Evolutionary conservation across 2,888 invertebrate species (phyloP).

Genomic region (Agriopis leucophaearia): DNA sequence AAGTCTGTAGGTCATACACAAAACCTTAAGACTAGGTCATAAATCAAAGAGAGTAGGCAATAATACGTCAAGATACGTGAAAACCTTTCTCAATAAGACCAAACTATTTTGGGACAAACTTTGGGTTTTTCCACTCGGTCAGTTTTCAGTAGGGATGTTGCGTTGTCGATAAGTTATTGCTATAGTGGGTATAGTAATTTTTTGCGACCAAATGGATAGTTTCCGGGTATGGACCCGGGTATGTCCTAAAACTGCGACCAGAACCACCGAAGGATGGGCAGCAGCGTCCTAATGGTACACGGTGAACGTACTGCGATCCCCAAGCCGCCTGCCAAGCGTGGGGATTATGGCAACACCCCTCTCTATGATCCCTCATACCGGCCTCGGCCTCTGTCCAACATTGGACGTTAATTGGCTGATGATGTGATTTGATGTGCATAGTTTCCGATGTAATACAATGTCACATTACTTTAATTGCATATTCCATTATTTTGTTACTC

Average conservation of each 20-base stretch:
- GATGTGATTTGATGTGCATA: too few relatives aligned
- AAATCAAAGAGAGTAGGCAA: background rate
- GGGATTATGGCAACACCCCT: too few relatives aligned
- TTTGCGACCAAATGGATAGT: background rate
- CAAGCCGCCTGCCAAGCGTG: too few relatives aligned
- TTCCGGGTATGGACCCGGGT: too few relatives aligned
- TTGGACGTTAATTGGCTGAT: too few relatives aligned
- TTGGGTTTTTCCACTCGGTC: slow-evolving; percentile 3
- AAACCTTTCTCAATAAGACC: slow-evolving; percentile 2
- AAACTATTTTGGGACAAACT: slow-evolving; percentile 1
- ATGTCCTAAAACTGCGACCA: too few relatives aligned
- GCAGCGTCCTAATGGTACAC: too few relatives aligned
- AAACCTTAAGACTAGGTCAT: background rate
- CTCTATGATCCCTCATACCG: too few relatives aligned
- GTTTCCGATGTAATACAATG: background rate
- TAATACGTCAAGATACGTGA: background rate
- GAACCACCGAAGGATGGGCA: too few relatives aligned
- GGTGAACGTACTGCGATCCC: too few relatives aligned
- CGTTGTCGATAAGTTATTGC: background rate
- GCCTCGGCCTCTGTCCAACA: too few relatives aligned
- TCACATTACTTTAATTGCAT: too few relatives aligned
- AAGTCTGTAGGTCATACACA: background rate
- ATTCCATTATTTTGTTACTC: background rate
- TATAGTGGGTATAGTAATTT: background rate
- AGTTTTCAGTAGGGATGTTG: background rate